Evolutionary conservation across 2,113 vertebrate genomes (phyloP).

Genomic region (Eubucco bourcierii): DNA sequence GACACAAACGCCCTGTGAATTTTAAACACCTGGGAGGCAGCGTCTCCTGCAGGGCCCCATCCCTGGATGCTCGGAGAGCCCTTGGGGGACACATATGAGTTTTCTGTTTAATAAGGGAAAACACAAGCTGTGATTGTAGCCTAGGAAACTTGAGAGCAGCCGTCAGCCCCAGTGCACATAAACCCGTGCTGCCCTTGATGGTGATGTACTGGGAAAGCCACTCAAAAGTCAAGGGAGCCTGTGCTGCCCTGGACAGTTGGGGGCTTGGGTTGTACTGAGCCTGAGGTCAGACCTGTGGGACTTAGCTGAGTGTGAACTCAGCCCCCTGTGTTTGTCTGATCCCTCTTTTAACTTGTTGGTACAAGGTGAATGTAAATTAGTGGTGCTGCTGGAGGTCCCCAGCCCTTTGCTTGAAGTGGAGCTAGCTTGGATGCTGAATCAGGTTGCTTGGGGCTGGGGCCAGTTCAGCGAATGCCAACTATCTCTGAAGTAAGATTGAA

Average conservation of each 20-base stretch:
- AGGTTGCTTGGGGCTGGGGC: neutral
- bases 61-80: constrained; percentile 26
- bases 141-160: constrained; percentile 49
- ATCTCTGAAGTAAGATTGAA: neutral
- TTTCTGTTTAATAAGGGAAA: constrained; percentile 63
- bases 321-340: neutral
- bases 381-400: neutral
- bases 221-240: neutral
- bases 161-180: neutral
- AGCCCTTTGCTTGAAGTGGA: neutral
- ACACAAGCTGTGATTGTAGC: constrained; percentile 49
- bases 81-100: neutral
- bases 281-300: neutral
- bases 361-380: neutral
- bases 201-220: neutral
- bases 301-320: neutral
- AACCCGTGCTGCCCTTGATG: accelerated
- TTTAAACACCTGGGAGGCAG: constrained; percentile 23
- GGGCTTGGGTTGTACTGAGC: neutral
- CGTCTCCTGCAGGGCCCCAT: neutral
- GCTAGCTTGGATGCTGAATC: neutral
- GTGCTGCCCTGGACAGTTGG: neutral
- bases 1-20: neutral
- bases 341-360: neutral
- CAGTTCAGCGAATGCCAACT: neutral